Evolutionary conservation across 2,888 invertebrate genomes (phyloP), one percentile per base, ranked within the genome.

Genomic region (Ditylenchus weischeri): DNA sequence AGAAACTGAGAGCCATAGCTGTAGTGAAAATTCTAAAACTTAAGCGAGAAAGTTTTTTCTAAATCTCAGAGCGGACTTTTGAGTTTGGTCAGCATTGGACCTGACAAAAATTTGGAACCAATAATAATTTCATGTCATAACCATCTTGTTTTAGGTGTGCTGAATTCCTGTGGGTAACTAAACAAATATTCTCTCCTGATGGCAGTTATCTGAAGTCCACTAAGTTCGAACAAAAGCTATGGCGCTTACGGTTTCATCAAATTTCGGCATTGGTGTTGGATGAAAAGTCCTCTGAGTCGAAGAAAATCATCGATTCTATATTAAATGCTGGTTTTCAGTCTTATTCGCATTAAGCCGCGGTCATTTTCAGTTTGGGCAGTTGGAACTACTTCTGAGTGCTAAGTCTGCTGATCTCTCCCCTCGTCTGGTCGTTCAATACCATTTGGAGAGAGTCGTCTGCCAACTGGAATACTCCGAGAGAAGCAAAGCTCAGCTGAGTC

Each of bases 191-290:
- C 23, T 23, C 19, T 51, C 8, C 19, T 23, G 51, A 51, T 21
- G 8, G 7, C 10, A 13, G 51, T 21, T 23, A 51, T 51, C 23
- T 51, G 8, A 51, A n/a, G 13, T 23, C 51, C 7, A n/a, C 19
- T 23, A 51, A 7, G 7, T 51, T 51, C 13, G 51, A 51, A 15
- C 51, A 51, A 21, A 15, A 51, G 51, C 51, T 51, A 51, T 51
- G 51, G 68, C 60, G 59, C 38, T 72, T 66, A 57, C 62, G 73
- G 51, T 23, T 68, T 13, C 15, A 65, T 36, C 36, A 58, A 43
- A 61, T 68, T n/a, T 73, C 72, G 73, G 67, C 68, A 23, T 51
- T 61, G 50, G 58, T 72, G 13, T 59, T 73, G 36, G 23, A 36
- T 35, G 73, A 73, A 38, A 70, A 57, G 5, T 35, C 68, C 13